Evolutionary conservation across 1,140 invertebrate species (phyloP), one percentile per base, ranked within the genome.

Genomic region (Meteorus sp.): DNA sequence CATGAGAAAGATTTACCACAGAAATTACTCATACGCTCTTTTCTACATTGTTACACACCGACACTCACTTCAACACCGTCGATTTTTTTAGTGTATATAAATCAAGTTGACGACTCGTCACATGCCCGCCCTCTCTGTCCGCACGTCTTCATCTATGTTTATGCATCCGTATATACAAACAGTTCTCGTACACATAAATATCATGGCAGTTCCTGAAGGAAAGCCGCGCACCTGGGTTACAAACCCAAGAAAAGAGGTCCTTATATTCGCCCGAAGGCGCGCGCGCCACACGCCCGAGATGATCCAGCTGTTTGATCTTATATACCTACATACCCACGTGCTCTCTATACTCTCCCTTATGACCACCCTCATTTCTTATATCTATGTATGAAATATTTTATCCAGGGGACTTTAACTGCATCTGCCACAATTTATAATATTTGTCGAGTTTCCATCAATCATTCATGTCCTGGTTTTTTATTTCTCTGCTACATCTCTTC

Each of bases 281-380:
- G 64, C 67, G 61, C 68, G 72, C 72, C 69, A 33, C 43, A 72
- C 67, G 75, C 77, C 75, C 75, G 74, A 75, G 73, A 75, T 75
- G 72, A 76, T 79, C 76, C 77, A 79, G 77, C 75, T 79, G 77
- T 79, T 78, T 76, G 76, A 78, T 79, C 72, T 70, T 67, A n/a
- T n/a, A n/a, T n/a, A n/a, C n/a, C n/a, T n/a, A n/a, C n/a, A n/a
- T n/a, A 62, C 68, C 72, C 72, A 74, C 75, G 71, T 69, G 67
- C 67, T 65, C 59, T 23, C 52, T 39, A n/a, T n/a, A n/a, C n/a
- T 59, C 44, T 53, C 47, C 19, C 15, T 17, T 39, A 4, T 19
- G 13, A 20, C 2, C 11, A 11, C 17, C 3, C 25, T 41, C 20
- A 15, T 23, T 13, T 19, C 29, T 13, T 19, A 52, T 37, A 35